Evolutionary conservation across 1,140 invertebrate genomes (phyloP), one percentile per base, ranked within the genome.

Genomic region (Manduca sexta): DNA sequence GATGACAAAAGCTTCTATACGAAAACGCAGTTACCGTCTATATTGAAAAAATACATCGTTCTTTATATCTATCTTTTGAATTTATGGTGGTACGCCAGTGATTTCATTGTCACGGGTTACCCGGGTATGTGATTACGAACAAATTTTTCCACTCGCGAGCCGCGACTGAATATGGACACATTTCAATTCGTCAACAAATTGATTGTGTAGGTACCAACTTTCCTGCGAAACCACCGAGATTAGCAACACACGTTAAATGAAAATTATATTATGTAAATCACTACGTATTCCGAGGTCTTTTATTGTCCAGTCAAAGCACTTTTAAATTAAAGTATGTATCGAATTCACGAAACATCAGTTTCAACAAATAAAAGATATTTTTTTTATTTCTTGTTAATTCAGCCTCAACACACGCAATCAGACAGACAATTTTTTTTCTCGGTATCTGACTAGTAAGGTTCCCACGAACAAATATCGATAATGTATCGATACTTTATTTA

Each of bases 161-260:
- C 48, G 16, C 43, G 34, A 46, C 13, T 59, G 44, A 60, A 33
- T 56, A 54, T 35, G 42, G 47, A 55, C 52, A 57, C 49, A 56
- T 62, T 59, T 60, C 44, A 49, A 52, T 60, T 58, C 49, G 34
- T 57, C 53, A 64, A 68, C 61, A 64, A 59, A 57, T 51, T 48
- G 26, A 50, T 41, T n/a, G n/a, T n/a, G n/a, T n/a, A n/a, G n/a
- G n/a, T 55, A 49, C 44, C 45, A 43, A 56, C 41, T 51, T 44
- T 48, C 47, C 41, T 49, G 45, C 41, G 53, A 45, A 41, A 64
- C 48, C 52, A 58, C 56, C 33, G 41, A 40, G 48, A 58, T 49
- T 52, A 54, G 26, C 33, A 31, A 53, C 42, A 45, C 45, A 56
- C 49, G 38, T 21, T 49, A 29, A 39, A 45, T 15, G 21, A 10